Percentiles rank a stretch among this genome's conserved stretches.
Evolutionary conservation across 2,113 vertebrate genomes (phyloP).

Genomic region (Semnornis frantzii): DNA sequence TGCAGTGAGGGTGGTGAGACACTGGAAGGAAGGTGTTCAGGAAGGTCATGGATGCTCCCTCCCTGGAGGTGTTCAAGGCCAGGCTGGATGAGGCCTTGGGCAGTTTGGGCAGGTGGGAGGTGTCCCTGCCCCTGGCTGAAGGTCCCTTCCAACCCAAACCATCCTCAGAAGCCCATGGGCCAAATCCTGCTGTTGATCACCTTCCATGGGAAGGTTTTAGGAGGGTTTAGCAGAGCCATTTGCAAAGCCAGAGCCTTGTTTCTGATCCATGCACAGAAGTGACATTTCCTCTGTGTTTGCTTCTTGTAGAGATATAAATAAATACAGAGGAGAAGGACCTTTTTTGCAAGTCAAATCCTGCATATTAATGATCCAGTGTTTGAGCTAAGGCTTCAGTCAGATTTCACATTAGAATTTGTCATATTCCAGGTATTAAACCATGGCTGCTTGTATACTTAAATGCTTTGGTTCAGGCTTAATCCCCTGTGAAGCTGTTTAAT

Average conservation of each 20-base stretch:
- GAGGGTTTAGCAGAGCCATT: not conserved
- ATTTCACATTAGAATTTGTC: not conserved
- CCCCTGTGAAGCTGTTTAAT: not conserved
- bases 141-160: too few species aligned
- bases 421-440: not conserved
- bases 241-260: not conserved
- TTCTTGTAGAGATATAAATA: not conserved
- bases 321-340: not conserved
- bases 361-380: not conserved
- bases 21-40: too few species aligned
- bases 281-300: not conserved
- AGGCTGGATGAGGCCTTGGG: too few species aligned
- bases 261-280: not conserved
- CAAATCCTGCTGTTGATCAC: not conserved
- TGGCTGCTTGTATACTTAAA: not conserved
- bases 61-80: too few species aligned
- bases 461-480: not conserved
- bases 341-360: not conserved
- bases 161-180: not conserved
- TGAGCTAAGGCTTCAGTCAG: not conserved
- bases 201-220: not conserved
- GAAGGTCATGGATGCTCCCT: too few species aligned
- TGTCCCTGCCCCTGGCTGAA: too few species aligned
- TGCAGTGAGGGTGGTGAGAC: too few species aligned
- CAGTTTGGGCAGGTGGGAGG: too few species aligned